phyloP scores from a whole-genome alignment of 1,140 invertebrate species.

The Saccostrea echinata region DNA sequence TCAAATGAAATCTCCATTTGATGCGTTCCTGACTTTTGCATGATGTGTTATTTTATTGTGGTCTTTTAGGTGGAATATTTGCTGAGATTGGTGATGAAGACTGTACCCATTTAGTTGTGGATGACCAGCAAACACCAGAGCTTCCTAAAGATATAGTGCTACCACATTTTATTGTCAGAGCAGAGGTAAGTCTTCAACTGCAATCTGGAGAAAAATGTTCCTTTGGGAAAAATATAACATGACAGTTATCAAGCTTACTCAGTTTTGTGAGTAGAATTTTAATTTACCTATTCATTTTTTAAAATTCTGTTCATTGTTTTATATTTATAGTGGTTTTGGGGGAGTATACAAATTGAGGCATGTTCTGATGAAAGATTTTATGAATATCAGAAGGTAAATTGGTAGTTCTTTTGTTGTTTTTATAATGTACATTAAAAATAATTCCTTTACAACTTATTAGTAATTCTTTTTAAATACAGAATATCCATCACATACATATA shows the following conservation, averaged over 20 bases:
- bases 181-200: conserved; percentile 66
- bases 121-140: conserved; percentile 76
- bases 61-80: conserved; percentile 84
- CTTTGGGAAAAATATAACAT: too few species aligned
- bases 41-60: not conserved
- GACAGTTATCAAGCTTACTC: too few species aligned
- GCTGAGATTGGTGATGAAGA: conserved; percentile 88
- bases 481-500: not conserved
- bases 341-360: conserved; percentile 95
- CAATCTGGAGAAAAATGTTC: too few species aligned
- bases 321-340: conserved; percentile 94
- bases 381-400: conserved; percentile 75
- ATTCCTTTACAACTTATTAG: too few species aligned
- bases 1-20: not conserved
- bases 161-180: conserved; percentile 72
- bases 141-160: conserved; percentile 67
- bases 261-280: too few species aligned
- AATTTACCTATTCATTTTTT: too few species aligned
- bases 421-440: not conserved
- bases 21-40: not conserved
- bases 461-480: not conserved
- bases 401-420: not conserved
- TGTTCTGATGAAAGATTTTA: conserved; percentile 94
- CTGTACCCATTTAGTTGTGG: conserved; percentile 93
- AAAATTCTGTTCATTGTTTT: too few species aligned